Evolutionary conservation across 2,797 vertebrate species (phyloP), one percentile per base, ranked within the genome.

Genomic region (Bufotes viridis): DNA sequence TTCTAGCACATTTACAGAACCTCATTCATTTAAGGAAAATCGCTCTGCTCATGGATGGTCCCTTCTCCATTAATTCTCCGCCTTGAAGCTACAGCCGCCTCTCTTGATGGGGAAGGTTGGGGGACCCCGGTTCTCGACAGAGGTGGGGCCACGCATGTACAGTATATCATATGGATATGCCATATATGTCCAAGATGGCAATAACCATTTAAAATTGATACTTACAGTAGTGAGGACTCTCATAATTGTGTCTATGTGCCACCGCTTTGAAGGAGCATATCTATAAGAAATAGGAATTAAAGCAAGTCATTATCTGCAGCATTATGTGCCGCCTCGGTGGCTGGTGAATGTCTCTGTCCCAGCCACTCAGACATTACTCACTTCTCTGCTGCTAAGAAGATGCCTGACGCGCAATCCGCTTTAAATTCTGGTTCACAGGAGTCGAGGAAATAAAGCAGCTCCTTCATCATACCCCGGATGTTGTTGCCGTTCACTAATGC

Each of bases 181-280:
- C 42, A 6, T 42, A 42, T 42, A 42, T 3, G 42, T 42, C 42
- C 42, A 42, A 42, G 42, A 42, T 42, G 42, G 42, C 42, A 42
- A 42, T 42, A 42, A 42, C 42, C 42, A 5, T 42, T 42, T 42
- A 42, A 10, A 20, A 7, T 22, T n/a, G 3, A 20, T 22, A 80
- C 97, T 92, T 95, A 99, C 98, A 86, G 98, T 99, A 87, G 98
- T 99, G 91, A 99, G 93, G 90, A 99, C 98, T 93, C 98, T 97
- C 98, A 99, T 99, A 86, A 99, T 98, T 14, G 98, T 99, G 94
- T 99, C 98, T 95, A 99, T 99, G 93, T 99, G 98, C 98, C 98
- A 99, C 95, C 98, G 96, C 95, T 99, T 99, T 22, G 98, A 99
- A 91, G 98, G 98, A 65, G 98, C 98, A 14, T 99, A 99, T 93